Conservation (phyloP, 1,140 invertebrate genomes). For the Yoshiicerus persimilis region DNA sequence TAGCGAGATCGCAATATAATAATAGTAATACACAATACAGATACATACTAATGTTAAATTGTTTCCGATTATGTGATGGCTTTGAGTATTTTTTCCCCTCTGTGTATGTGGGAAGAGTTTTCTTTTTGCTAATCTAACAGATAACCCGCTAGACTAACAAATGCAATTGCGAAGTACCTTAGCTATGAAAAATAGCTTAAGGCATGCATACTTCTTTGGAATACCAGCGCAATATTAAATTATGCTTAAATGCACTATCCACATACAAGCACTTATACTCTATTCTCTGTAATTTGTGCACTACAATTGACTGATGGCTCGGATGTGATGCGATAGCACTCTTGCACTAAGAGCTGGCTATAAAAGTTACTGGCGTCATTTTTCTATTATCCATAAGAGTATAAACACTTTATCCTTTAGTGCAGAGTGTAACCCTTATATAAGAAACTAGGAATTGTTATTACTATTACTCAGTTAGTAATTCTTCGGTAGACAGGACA, state of each 20-base stretch:
- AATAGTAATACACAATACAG: not conserved
- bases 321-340: not conserved
- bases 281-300: no score
- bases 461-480: conserved; percentile 3
- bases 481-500: not conserved
- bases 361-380: not conserved
- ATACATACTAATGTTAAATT: not conserved
- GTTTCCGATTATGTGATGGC: not conserved
- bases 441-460: not conserved
- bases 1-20: no score
- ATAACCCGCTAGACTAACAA: not conserved
- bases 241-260: not conserved
- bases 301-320: not conserved
- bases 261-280: not conserved
- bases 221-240: not conserved
- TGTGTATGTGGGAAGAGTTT: not conserved
- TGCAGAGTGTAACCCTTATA: not conserved
- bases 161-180: not conserved
- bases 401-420: not conserved
- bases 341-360: no score
- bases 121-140: not conserved
- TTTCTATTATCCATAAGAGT: not conserved
- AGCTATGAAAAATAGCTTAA: not conserved
- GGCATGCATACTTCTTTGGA: not conserved
- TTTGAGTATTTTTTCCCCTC: not conserved